Evolutionary conservation across 2,797 vertebrate species (phyloP), one percentile per base, ranked within the genome.

Genomic region (Ptychadena robeensis): DNA sequence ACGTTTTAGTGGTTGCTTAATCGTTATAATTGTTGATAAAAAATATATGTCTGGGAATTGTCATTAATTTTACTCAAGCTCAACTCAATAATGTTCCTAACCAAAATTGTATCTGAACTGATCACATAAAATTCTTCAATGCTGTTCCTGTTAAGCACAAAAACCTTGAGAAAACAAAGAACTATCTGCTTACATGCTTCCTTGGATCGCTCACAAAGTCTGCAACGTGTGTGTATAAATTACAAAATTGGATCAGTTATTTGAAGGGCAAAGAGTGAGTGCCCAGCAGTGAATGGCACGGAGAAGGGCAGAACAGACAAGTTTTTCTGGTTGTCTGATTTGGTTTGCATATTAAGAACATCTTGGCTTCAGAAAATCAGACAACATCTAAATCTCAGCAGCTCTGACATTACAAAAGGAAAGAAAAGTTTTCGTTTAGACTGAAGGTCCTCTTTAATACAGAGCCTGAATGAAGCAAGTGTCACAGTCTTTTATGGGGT

Each of bases 401-500:
- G 18, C 44, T 53, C 15, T n/a, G 44, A 53, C 44, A 53, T n/a
- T 22, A 53, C 0, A 53, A 53, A 53, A 53, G 44, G n/a, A n/a
- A n/a, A n/a, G n/a, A n/a, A 53, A 53, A 53, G 44, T 53, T 53
- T 53, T 53, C 22, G 44, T 53, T 22, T 48, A n/a, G n/a, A n/a
- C n/a, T 44, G 3, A 44, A 44, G 40, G 40, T 44, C 40, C 40
- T 44, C 40, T 44, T 44, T 94, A 93, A 92, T 94, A 94, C 94
- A 93, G 93, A 93, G 93, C 93, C 91, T 90, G 91, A 93, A 93
- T 91, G 90, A 92, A 93, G 94, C 91, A 93, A 94, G 93, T 88
- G 93, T 92, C 93, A 91, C 93, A 92, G 93, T 92, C 92, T 94
- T 94, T 94, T 90, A 92, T 91, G 93, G 92, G 91, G 91, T 93